Evolutionary conservation across 2,888 invertebrate species (phyloP), one percentile per base, ranked within the genome.

Genomic region (Diarsia brunnea): DNA sequence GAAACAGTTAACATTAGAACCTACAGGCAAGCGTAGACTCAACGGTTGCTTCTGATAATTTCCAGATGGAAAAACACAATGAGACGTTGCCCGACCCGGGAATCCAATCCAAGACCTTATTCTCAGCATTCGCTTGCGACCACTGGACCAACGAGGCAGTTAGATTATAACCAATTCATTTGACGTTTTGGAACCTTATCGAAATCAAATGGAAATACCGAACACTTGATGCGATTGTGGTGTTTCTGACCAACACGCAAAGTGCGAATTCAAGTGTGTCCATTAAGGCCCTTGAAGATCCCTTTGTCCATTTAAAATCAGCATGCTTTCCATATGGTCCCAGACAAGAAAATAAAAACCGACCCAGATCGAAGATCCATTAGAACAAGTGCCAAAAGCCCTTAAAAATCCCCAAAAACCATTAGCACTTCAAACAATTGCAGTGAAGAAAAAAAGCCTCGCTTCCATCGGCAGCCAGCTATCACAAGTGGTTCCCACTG

Each of bases 401-500:
- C 74, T 79, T 68, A 24, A n/a, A n/a, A n/a, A n/a, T n/a, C n/a
- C n/a, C n/a, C n/a, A n/a, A n/a, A n/a, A 68, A 55, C 53, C 69
- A 67, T 73, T 69, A 79, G 1, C 80, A 80, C 65, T 80, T 27
- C 2, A 68, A 31, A 84, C 66, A 73, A 84, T 84, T 69, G 43
- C 21, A 67, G 21, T 7, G n/a, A 53, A 74, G 65, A 12, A 73
- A 81, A 84, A 82, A 82, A 61, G 64, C 51, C 68, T 69, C 51
- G 66, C 61, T 71, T 71, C 75, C 49, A 78, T 16, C 65, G 31
- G 58, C 12, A 71, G 51, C 49, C 69, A 71, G 53, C 66, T 78
- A 75, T 77, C 49, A 73, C 77, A 83, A 88, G 83, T 81, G 85
- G 73, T 85, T 88, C 84, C 75, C 87, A 87, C 81, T 76, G 71